Evolutionary conservation across 2,113 vertebrate genomes (phyloP).

Genomic region (Apus apus): DNA sequence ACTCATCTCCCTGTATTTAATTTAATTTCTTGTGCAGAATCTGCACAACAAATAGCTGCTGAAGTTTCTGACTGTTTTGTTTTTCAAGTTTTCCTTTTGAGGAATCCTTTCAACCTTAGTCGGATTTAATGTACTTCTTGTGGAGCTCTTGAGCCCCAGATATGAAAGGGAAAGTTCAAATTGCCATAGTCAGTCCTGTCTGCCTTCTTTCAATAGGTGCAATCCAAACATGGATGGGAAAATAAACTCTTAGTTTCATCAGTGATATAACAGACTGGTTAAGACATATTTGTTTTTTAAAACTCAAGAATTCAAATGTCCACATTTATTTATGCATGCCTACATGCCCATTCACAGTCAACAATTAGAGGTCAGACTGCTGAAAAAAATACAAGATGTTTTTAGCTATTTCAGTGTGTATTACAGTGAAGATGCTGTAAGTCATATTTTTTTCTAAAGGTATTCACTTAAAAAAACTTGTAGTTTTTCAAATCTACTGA

Average conservation of each 20-base stretch:
- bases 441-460: background rate
- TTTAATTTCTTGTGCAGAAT: slow-evolving; percentile 23
- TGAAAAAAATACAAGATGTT: background rate
- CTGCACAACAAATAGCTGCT: background rate
- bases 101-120: background rate
- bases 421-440: background rate
- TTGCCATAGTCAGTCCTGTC: background rate
- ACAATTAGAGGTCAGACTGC: background rate
- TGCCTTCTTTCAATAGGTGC: background rate
- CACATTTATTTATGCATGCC: background rate
- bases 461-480: background rate
- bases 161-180: background rate
- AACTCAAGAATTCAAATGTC: background rate
- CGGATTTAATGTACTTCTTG: background rate
- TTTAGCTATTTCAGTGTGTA: background rate
- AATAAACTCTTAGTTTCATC: background rate
- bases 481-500: background rate
- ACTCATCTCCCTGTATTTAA: background rate
- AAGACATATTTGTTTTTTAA: background rate
- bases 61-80: slow-evolving; percentile 32
- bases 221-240: background rate
- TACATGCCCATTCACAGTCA: background rate
- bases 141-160: background rate
- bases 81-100: slow-evolving; percentile 29
- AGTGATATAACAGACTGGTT: background rate